These are phyloP conservation scores for Drosophila seguyi DNA, from an alignment of 1,140 invertebrate genomes.

Conservation along the genomic window DNA sequence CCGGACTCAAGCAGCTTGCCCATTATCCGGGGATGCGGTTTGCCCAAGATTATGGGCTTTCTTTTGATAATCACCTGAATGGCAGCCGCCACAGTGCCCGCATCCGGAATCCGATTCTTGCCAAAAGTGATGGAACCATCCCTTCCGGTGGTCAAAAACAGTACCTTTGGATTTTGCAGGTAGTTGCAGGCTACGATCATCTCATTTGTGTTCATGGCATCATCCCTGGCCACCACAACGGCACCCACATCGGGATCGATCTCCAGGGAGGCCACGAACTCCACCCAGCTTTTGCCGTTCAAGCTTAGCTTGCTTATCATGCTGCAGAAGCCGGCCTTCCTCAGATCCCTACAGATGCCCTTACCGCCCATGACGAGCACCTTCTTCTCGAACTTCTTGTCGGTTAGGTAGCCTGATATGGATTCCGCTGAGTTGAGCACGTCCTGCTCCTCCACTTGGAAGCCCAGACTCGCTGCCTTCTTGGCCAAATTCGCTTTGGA, in stretches of 20 bases:
- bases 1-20: constrained; percentile 9
- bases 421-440: constrained; percentile 26
- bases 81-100: constrained; percentile 40
- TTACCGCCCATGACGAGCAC: constrained; percentile 43
- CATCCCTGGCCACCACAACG: constrained; percentile 49
- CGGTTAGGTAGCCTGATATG: constrained; percentile 34
- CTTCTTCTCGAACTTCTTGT: constrained; percentile 39
- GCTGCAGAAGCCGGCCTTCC: constrained; percentile 17
- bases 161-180: constrained; percentile 18
- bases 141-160: constrained; percentile 43
- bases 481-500: background rate
- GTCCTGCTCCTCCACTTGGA: constrained; percentile 3
- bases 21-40: constrained; percentile 61
- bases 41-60: constrained; percentile 58
- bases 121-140: constrained; percentile 31
- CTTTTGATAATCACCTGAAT: constrained; percentile 39
- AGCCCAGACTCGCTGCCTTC: constrained; percentile 36
- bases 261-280: constrained; percentile 8
- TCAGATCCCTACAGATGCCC: constrained; percentile 40
- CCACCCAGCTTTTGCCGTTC: background rate
- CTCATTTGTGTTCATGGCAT: constrained; percentile 21
- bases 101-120: constrained; percentile 29
- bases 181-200: constrained; percentile 51
- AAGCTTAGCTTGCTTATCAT: background rate
- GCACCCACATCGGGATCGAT: constrained; percentile 56